Evolutionary conservation across 2,113 vertebrate genomes (phyloP).

Genomic region (Cyphomyrus discorhynchus): DNA sequence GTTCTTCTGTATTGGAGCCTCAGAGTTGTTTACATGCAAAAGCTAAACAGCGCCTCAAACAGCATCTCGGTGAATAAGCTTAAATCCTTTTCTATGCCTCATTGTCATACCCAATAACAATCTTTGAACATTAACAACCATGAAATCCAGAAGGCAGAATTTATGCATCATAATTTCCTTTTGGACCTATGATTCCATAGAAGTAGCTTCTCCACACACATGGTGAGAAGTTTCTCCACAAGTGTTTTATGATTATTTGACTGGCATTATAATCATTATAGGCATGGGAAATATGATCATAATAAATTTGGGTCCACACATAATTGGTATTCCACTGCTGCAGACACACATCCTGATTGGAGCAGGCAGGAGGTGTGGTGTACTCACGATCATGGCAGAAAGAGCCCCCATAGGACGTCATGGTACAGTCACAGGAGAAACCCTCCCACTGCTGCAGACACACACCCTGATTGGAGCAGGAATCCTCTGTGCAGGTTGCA

Average conservation of each 20-base stretch:
- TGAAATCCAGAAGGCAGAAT: neutral
- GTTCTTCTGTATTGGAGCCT: neutral
- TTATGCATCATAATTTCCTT: neutral
- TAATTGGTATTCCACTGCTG: slow-evolving; percentile 68
- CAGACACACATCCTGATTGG: slow-evolving; percentile 81
- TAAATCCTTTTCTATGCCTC: neutral
- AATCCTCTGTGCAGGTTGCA: slow-evolving; percentile 87
- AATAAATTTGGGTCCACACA: neutral
- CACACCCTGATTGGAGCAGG: slow-evolving; percentile 84
- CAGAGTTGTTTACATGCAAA: neutral
- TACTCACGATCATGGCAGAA: slow-evolving; percentile 85
- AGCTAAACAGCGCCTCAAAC: neutral
- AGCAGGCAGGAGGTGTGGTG: slow-evolving; percentile 51
- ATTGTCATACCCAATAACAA: neutral
- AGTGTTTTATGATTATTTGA: neutral
- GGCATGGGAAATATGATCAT: neutral
- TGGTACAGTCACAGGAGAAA: slow-evolving; percentile 87
- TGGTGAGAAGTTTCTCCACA: neutral
- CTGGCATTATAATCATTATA: neutral
- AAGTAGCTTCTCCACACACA: neutral
- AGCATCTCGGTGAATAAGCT: neutral
- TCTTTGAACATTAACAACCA: neutral
- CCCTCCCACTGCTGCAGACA: slow-evolving; percentile 92
- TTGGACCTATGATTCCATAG: neutral
- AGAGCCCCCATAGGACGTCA: slow-evolving; percentile 80